A percentile compares a stretch with the other conserved stretches of the same genome.
Conservation (phyloP, 2,888 invertebrate genomes). For the Drosophila sordidula region DNA sequence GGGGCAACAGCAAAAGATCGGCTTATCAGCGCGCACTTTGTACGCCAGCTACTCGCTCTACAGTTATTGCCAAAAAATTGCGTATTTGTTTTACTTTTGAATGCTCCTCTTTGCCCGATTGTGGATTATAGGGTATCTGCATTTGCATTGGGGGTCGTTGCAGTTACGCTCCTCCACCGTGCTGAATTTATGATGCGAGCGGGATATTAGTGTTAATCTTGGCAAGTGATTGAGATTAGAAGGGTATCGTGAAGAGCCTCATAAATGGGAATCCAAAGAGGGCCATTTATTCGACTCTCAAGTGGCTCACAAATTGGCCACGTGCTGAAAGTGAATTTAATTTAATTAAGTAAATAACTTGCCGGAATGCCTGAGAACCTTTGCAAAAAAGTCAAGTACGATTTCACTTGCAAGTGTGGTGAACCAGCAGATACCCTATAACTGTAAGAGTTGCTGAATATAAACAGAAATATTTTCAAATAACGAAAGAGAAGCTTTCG, state of each 20-base stretch:
- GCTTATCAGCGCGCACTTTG: constrained; percentile 36
- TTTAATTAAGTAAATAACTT: not conserved
- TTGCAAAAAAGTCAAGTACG: not conserved
- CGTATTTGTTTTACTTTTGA: not conserved
- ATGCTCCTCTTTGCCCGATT: not conserved
- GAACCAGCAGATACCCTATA: not conserved
- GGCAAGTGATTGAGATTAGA: constrained; percentile 1
- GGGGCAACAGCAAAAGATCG: not conserved
- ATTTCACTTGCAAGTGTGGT: not conserved
- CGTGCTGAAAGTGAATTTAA: constrained; percentile 3
- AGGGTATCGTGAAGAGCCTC: not conserved
- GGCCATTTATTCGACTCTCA: not conserved
- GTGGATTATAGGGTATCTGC: not conserved
- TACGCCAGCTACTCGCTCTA: not conserved
- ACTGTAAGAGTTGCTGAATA: no score
- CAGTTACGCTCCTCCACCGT: constrained; percentile 6
- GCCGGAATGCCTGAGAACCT: not conserved
- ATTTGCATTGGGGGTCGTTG: constrained; percentile 13
- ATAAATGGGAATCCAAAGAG: constrained; percentile 9
- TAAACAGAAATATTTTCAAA: no score
- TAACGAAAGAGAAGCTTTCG: no score
- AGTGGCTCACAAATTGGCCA: constrained; percentile 14
- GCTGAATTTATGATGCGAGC: not conserved
- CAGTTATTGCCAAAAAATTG: constrained; percentile 4
- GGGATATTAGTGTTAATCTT: not conserved